Evolutionary conservation across 2,113 vertebrate genomes (phyloP).

Genomic region (Mustelus asterias): DNA sequence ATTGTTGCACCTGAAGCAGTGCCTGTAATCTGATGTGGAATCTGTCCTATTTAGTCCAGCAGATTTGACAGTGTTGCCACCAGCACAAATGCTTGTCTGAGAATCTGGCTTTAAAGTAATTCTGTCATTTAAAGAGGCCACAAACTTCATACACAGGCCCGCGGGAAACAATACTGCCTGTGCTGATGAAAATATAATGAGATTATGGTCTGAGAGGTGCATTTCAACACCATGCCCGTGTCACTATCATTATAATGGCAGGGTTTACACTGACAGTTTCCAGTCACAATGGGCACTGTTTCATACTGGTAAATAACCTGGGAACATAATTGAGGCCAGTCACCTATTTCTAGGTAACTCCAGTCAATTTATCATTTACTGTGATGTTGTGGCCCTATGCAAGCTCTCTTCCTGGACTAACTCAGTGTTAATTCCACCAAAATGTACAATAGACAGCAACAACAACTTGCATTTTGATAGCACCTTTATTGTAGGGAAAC

Average conservation of each 20-base stretch:
- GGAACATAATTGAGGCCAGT: neutral
- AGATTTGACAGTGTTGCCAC: neutral
- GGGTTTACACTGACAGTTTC: neutral
- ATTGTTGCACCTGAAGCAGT: neutral
- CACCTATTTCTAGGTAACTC: neutral
- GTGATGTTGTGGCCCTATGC: too few species aligned
- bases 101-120: neutral
- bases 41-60: neutral
- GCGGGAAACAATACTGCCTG: neutral
- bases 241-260: neutral
- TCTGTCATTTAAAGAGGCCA: neutral
- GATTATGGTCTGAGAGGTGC: neutral
- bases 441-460: neutral
- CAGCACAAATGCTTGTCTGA: neutral
- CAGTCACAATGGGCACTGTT: neutral
- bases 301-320: neutral
- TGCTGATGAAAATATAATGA: neutral
- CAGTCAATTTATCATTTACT: neutral
- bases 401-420: neutral
- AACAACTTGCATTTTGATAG: neutral
- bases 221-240: neutral
- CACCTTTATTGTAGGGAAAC: neutral
- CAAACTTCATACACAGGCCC: neutral
- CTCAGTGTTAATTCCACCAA: neutral
- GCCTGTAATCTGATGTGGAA: neutral